phyloP scores from a whole-genome alignment of 2,888 invertebrate species.

The Gymnocheta viridis region DNA sequence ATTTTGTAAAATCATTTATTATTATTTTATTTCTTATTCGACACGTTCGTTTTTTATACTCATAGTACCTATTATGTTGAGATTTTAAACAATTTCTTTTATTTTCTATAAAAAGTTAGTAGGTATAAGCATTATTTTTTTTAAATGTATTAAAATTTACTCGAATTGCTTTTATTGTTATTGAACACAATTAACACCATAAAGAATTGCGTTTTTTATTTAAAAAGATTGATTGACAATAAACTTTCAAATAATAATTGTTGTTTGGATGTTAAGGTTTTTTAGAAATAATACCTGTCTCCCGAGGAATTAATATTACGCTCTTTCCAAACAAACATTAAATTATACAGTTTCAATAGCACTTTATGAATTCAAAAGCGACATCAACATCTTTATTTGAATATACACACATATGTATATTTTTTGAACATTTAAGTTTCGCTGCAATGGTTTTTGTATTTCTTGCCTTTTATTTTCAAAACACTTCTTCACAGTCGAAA shows the following conservation, averaged over 20 bases:
- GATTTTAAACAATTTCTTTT: not conserved
- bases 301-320: not conserved
- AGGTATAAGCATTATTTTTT: not conserved
- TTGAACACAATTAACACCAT: constrained; percentile 12
- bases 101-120: not conserved
- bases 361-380: constrained; percentile 23
- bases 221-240: not conserved
- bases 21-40: not conserved
- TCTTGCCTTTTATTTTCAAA: constrained; percentile 25
- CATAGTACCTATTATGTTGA: not conserved
- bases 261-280: constrained; percentile 13
- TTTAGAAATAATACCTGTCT: constrained; percentile 17
- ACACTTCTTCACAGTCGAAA: constrained; percentile 63
- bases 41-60: constrained; percentile 7
- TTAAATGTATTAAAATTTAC: constrained; percentile 2
- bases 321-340: not conserved
- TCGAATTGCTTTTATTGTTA: constrained; percentile 25
- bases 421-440: not conserved
- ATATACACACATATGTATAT: constrained; percentile 33
- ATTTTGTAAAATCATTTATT: not conserved
- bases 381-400: constrained; percentile 29
- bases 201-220: constrained; percentile 13
- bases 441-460: constrained; percentile 19
- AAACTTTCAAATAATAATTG: not conserved
- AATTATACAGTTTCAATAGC: constrained; percentile 1